Evolutionary conservation across 2,888 invertebrate genomes (phyloP).

Genomic region (Tuberolachnus salignus): DNA sequence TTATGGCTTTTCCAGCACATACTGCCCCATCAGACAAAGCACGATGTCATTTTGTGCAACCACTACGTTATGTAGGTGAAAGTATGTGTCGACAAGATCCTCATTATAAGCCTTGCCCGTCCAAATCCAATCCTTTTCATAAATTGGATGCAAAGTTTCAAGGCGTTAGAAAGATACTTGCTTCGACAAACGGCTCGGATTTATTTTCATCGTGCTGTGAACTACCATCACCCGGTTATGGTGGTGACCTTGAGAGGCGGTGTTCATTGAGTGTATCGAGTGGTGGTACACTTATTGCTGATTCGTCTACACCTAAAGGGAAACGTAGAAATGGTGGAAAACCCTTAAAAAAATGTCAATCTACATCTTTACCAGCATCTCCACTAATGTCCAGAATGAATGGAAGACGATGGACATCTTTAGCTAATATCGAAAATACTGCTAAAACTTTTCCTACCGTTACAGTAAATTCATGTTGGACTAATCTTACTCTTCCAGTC

Average conservation of each 20-base stretch:
- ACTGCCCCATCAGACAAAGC: conserved; percentile 77
- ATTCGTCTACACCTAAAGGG: conserved; percentile 40
- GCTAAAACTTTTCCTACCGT: conserved; percentile 44
- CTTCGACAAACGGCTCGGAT: conserved; percentile 66
- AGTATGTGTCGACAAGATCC: conserved; percentile 85
- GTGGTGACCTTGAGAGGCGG: conserved; percentile 49
- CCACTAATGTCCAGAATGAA: conserved; percentile 36
- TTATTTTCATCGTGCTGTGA: conserved; percentile 79
- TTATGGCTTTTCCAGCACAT: conserved; percentile 68
- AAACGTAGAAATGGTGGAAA: conserved; percentile 22
- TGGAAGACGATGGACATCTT: conserved; percentile 42
- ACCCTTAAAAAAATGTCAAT: conserved; percentile 41
- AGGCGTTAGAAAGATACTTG: conserved; percentile 79
- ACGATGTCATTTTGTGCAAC: conserved; percentile 69
- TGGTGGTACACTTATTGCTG: conserved; percentile 49
- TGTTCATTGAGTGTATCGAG: conserved; percentile 53
- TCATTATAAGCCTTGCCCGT: conserved; percentile 75
- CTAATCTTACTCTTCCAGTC: conserved; percentile 46
- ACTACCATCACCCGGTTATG: conserved; percentile 70
- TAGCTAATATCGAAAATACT: conserved; percentile 33
- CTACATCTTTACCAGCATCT: conserved; percentile 44
- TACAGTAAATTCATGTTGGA: conserved; percentile 47
- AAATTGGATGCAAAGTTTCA: conserved; percentile 74
- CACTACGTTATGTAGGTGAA: conserved; percentile 75
- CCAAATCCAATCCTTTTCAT: conserved; percentile 74